phyloP scores from a whole-genome alignment of 2,888 invertebrate species.

The Clistopyga incitator region DNA sequence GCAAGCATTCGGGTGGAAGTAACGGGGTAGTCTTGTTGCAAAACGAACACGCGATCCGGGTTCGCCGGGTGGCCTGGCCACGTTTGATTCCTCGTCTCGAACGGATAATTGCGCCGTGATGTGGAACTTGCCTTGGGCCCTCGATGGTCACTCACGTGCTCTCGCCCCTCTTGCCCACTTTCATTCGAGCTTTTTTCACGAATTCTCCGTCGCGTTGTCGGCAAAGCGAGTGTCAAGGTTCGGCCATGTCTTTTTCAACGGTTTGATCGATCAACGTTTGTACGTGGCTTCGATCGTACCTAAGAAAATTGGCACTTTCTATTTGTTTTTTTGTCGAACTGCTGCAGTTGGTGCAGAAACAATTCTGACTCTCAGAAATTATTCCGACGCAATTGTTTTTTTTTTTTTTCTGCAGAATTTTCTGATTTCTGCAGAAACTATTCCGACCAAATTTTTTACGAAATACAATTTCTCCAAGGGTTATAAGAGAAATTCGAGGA shows the following conservation, averaged over 20 bases:
- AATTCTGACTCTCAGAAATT: neutral
- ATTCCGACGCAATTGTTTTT: too few relatives aligned
- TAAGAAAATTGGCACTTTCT: neutral
- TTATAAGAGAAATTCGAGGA: neutral
- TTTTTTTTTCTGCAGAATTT: too few relatives aligned
- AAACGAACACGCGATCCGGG: slow-evolving; percentile 2
- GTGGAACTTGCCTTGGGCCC: slow-evolving; percentile 5
- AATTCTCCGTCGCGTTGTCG: neutral
- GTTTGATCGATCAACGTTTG: neutral
- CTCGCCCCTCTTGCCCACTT: slow-evolving; percentile 11
- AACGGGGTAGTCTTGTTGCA: slow-evolving; percentile 22
- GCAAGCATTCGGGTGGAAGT: slow-evolving; percentile 21
- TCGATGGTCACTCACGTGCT: slow-evolving; percentile 9
- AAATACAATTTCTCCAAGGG: too few relatives aligned
- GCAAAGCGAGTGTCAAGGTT: neutral
- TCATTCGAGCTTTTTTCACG: slow-evolving; percentile 7
- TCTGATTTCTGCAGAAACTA: too few relatives aligned
- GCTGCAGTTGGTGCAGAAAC: too few relatives aligned
- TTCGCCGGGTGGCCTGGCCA: neutral
- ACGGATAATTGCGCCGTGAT: slow-evolving; percentile 37
- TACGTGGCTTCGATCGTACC: neutral
- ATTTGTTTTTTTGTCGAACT: slow-evolving; percentile 7
- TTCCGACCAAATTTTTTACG: too few relatives aligned
- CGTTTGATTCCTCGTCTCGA: slow-evolving; percentile 38
- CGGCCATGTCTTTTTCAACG: neutral